These are phyloP conservation scores for Stichopus horrens DNA, from an alignment of 53 echinoderm and acorn worm genomes.

Conservation along the genomic window DNA sequence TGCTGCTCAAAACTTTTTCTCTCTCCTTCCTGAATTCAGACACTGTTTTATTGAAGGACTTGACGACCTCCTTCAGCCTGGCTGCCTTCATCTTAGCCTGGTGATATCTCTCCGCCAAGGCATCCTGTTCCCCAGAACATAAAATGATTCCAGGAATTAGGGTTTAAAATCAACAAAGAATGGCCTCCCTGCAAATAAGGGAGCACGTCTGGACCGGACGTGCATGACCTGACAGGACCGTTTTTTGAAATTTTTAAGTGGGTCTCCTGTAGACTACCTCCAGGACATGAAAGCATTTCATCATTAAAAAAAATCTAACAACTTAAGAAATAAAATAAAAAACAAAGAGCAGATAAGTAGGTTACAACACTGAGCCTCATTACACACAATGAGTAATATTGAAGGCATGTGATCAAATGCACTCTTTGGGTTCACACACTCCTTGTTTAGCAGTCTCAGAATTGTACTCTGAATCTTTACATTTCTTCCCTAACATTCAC, in stretches of 20 bases:
- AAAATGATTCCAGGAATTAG: not conserved
- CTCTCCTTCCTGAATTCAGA: conserved; percentile 38
- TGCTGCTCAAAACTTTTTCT: conserved; percentile 23
- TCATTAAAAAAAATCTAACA: too few relatives aligned
- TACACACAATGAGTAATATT: too few relatives aligned
- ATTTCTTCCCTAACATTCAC: too few relatives aligned
- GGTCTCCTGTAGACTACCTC: not conserved
- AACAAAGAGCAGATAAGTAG: too few relatives aligned
- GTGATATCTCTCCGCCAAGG: not conserved
- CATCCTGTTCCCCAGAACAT: conserved; percentile 2
- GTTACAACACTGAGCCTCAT: too few relatives aligned
- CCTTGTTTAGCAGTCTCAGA: too few relatives aligned
- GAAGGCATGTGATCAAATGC: too few relatives aligned
- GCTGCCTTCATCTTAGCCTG: conserved; percentile 12
- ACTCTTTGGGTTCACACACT: too few relatives aligned
- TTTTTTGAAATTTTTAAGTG: not conserved
- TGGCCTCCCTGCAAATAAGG: not conserved
- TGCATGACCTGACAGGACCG: not conserved
- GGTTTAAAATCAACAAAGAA: not conserved
- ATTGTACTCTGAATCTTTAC: too few relatives aligned
- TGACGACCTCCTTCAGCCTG: conserved; percentile 21
- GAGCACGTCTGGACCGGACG: not conserved
- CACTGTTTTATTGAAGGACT: conserved; percentile 33
- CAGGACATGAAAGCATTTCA: not conserved
- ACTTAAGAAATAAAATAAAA: too few relatives aligned